Evolutionary conservation across 2,797 vertebrate genomes (phyloP), one percentile per base, ranked within the genome.

Genomic region (Lerista edwardsae): DNA sequence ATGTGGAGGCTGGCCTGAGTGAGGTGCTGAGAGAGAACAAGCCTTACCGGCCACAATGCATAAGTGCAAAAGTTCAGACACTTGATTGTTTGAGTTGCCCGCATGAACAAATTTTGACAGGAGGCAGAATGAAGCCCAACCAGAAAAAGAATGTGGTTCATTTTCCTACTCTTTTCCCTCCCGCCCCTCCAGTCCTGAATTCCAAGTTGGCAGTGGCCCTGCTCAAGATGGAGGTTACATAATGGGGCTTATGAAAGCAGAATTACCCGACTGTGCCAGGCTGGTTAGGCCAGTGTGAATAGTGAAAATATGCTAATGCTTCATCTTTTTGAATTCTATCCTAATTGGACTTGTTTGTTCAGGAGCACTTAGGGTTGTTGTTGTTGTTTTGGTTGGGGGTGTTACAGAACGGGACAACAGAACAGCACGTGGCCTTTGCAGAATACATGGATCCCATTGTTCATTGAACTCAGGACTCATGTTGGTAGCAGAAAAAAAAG

Each of bases 221-320:
- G 55, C 89, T 95, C 91, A 94, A 95, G 93, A 95, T 86, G 6
- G 17, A 1, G 86, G 87, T 96, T 96, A 96, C 82, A 90, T 96
- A 96, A 95, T 71, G 59, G 36, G 44, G 88, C 89, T 96, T 95
- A 95, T 88, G 91, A 94, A 95, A 95, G 91, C 88, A 94, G 89
- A 95, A 93, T 41, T 92, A 86, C 79, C 78, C 0, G 15, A 83
- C 87, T 0, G 5, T 92, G 90, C 90, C 91, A 93, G 90, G 59
- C 93, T 82, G 84, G 65, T 84, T 83, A 79, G 81, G 39, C 64
- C 87, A 81, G 83, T 72, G 25, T 19, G 27, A 76, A 80, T 86
- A 78, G 76, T 67, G 55, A 87, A 82, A 90, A 84, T 47, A 78
- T 19, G 19, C 59, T 67, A 82, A 73, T 27, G 69, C 83, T 82